phyloP scores from a whole-genome alignment of 2,888 invertebrate species.

The Nematopogon swammerdamellus region DNA sequence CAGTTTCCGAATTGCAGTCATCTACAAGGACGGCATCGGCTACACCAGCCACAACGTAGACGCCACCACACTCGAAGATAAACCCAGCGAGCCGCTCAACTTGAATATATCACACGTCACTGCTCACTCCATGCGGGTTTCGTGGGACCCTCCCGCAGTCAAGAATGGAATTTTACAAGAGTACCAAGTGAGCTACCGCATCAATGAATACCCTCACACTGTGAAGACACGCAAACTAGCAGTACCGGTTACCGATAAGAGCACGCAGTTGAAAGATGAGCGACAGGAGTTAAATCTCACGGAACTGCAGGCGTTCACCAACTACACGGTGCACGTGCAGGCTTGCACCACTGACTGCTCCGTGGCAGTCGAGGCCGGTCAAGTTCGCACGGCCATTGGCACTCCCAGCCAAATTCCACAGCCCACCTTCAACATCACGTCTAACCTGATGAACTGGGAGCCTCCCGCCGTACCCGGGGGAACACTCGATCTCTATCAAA shows the following conservation, averaged over 20 bases:
- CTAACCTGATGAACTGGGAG: conserved; percentile 54
- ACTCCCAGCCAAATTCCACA: conserved; percentile 14
- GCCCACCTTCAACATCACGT: conserved; percentile 17
- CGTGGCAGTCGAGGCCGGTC: conserved; percentile 14
- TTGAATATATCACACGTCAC: conserved; percentile 57
- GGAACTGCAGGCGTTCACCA: conserved; percentile 56
- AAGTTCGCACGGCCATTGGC: conserved; percentile 8
- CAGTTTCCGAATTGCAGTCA: conserved; percentile 64
- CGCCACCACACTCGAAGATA: conserved; percentile 69
- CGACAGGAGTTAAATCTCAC: conserved; percentile 21
- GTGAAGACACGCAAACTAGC: conserved; percentile 18
- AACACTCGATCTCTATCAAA: conserved; percentile 54
- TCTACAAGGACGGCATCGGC: conserved; percentile 51
- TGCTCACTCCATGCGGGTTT: conserved; percentile 59
- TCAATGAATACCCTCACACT: conserved; percentile 20
- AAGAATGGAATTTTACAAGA: conserved; percentile 72
- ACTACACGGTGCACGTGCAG: conserved; percentile 65
- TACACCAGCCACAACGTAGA: conserved; percentile 57
- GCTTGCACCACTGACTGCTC: conserved; percentile 60
- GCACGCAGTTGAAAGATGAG: neutral
- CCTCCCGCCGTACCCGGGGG: conserved; percentile 50
- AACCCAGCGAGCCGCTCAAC: conserved; percentile 57
- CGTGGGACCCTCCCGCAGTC: conserved; percentile 66
- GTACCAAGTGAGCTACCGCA: conserved; percentile 59
- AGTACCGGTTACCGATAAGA: conserved; percentile 7